Evolutionary conservation across 1,140 invertebrate genomes (phyloP).

Genomic region (Semibalanus balanoides): DNA sequence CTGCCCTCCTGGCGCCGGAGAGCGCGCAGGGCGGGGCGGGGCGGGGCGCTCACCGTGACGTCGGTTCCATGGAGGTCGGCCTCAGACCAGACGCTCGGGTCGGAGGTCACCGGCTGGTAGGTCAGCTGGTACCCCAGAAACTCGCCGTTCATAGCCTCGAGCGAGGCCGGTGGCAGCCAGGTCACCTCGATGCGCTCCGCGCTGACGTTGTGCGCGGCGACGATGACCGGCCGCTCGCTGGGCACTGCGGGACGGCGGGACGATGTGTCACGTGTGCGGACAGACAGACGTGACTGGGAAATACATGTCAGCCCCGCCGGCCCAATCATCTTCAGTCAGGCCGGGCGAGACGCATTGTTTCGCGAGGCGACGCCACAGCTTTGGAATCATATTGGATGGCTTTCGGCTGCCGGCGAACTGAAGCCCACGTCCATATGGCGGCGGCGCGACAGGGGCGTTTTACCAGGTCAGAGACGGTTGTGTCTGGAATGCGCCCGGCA

Average conservation of each 20-base stretch:
- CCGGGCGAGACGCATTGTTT: neutral
- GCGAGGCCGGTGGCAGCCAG: neutral
- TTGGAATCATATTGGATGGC: neutral
- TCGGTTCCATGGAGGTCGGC: neutral
- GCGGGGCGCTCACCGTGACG: neutral
- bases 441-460: neutral
- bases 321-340: too few relatives aligned
- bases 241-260: constrained; percentile 1
- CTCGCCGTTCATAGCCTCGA: neutral
- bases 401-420: neutral
- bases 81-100: neutral
- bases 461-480: neutral
- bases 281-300: too few relatives aligned
- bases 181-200: neutral
- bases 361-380: neutral
- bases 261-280: neutral
- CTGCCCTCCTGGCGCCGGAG: too few relatives aligned
- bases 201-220: neutral
- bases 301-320: too few relatives aligned
- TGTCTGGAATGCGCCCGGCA: neutral
- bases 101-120: neutral
- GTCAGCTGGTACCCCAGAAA: constrained; percentile 5
- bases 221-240: neutral
- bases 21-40: too few relatives aligned
- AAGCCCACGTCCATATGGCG: too few relatives aligned